These are phyloP conservation scores for Cisticola juncidis DNA, from an alignment of 2,113 vertebrate genomes.

Conservation along the genomic window DNA sequence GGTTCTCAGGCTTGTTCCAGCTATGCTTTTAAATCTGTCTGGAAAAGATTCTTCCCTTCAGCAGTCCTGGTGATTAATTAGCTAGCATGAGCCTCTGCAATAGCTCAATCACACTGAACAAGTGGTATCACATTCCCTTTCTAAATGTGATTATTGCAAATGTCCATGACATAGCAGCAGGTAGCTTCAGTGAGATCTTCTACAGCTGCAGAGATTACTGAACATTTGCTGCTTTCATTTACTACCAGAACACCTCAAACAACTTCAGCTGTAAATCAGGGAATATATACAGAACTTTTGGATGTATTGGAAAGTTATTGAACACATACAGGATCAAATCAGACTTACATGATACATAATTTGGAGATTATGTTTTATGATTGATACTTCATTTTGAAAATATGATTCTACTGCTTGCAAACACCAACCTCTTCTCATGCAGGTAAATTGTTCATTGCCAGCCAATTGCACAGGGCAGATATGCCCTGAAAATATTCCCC, in stretches of 20 bases:
- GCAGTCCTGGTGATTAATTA: slow-evolving; percentile 40
- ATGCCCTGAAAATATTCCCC: not conserved
- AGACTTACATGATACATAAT: not conserved
- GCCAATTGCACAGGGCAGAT: not conserved
- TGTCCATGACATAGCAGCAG: not conserved
- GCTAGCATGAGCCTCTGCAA: not conserved
- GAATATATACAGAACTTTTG: not conserved
- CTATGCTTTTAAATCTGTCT: not conserved
- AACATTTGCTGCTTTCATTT: slow-evolving; percentile 16
- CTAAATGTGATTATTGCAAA: slow-evolving; percentile 28
- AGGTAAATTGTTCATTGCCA: not conserved
- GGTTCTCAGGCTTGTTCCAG: not conserved
- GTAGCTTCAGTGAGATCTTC: not conserved
- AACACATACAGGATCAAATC: not conserved
- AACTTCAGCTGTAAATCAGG: not conserved
- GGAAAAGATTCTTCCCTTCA: slow-evolving; percentile 17
- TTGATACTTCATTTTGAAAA: not conserved
- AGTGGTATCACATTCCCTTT: slow-evolving; percentile 20
- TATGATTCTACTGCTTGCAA: not conserved
- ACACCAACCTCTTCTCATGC: not conserved
- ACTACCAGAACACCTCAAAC: not conserved
- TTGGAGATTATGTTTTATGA: not conserved
- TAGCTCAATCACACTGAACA: not conserved
- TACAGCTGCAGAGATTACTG: not conserved
- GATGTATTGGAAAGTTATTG: not conserved